phyloP scores from a whole-genome alignment of 2,888 invertebrate genomes.

The Andrena marginata region DNA sequence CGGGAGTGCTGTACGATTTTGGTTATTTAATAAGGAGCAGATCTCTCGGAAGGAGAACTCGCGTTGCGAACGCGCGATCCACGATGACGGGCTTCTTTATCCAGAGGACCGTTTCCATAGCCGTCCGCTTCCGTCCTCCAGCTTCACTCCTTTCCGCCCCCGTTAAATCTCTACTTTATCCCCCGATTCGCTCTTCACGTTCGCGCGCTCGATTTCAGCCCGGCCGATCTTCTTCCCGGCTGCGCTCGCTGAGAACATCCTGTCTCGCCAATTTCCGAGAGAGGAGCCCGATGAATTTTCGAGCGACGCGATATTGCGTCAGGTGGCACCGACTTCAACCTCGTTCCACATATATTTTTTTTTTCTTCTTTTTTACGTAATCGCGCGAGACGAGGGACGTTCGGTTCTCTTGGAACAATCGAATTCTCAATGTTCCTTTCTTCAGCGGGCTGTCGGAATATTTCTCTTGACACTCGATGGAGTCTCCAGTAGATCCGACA shows the following conservation, averaged over 20 bases:
- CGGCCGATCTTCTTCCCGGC: conserved; percentile 37
- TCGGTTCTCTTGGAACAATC: background rate
- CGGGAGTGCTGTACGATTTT: background rate
- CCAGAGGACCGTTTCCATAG: conserved; percentile 37
- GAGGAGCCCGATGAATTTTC: conserved; percentile 75
- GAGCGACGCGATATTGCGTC: conserved; percentile 61
- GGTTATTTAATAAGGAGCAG: too few relatives aligned
- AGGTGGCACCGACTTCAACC: conserved; percentile 29
- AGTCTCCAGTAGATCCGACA: too few relatives aligned
- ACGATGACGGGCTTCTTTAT: conserved; percentile 33
- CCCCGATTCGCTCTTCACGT: conserved; percentile 37
- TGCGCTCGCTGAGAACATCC: conserved; percentile 23
- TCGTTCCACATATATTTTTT: too few relatives aligned
- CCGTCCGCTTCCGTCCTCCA: conserved; percentile 9
- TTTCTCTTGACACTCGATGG: background rate
- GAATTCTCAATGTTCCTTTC: background rate
- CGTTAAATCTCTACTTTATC: conserved; percentile 70
- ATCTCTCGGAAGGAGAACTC: too few relatives aligned
- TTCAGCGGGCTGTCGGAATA: background rate
- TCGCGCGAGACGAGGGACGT: background rate
- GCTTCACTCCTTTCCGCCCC: conserved; percentile 30
- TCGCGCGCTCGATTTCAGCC: conserved; percentile 51
- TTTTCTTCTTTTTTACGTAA: background rate
- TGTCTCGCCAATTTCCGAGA: conserved; percentile 65
- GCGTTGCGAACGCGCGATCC: conserved; percentile 41